phyloP scores from a whole-genome alignment of 1,140 invertebrate genomes.

The Euura lappo region DNA sequence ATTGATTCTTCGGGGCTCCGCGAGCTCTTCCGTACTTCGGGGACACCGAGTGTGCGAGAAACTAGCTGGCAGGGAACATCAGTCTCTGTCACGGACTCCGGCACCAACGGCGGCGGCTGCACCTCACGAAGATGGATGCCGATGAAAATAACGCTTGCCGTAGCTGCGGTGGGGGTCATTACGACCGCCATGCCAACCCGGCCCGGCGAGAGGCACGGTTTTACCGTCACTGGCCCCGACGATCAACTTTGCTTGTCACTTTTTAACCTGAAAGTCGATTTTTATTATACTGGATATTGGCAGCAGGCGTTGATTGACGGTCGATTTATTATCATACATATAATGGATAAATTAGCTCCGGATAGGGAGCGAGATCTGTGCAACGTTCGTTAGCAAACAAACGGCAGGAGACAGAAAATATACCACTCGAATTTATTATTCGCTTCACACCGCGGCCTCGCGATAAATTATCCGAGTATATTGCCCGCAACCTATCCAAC shows the following conservation, averaged over 20 bases:
- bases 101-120: slow-evolving; percentile 26
- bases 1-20: background rate
- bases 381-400: no score
- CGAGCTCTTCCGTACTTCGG: background rate
- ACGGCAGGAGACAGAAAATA: no score
- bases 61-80: slow-evolving; percentile 30
- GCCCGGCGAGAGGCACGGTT: background rate
- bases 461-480: no score
- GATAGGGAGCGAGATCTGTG: no score
- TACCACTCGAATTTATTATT: no score
- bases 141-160: slow-evolving; percentile 34
- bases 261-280: no score
- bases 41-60: slow-evolving; percentile 4
- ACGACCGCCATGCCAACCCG: slow-evolving; percentile 11
- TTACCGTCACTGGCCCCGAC: background rate
- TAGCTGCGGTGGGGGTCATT: slow-evolving; percentile 19
- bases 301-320: background rate
- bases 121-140: slow-evolving; percentile 37
- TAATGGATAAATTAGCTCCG: no score
- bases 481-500: background rate
- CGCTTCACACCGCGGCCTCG: no score
- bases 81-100: slow-evolving; percentile 36
- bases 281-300: background rate
- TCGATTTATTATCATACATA: no score
- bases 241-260: no score